Base-by-base conservation (phyloP, 2,888 invertebrate species). In the Macaria notata region DNA sequence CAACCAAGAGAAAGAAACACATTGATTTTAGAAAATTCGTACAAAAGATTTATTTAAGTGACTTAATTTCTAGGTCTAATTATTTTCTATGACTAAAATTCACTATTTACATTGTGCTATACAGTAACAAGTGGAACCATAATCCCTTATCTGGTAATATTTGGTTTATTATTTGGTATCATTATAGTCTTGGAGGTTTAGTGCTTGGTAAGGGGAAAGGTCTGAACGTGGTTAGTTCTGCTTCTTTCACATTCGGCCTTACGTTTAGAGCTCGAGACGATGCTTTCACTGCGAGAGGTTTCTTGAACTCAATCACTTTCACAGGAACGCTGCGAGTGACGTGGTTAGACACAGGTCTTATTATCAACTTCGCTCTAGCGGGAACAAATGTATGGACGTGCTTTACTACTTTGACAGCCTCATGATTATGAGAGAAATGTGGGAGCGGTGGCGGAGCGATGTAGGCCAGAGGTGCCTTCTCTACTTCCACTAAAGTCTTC, bases 401-500 rank as follows among this genome's bases (percentile, higher is more conserved):
- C 61, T 81, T 85, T 7, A 81, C 65, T 3, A 79, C 68, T 63
- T 80, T 82, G 9, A 83, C 68, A 5, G 79, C 76, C 30, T 71
- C 69, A 33, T 75, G 75, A 31, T 67, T 62, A 29, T 73, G 72
- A 39, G 62, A 48, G 44, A 59, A 62, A 50, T 79, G 75, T 29
- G 75, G 66, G 45, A 81, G 53, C 2, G 87, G 83, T 1, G 89
- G 90, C 8, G 89, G 91, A 9, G 86, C 83, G 8, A 91, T 89
- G 55, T 90, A 91, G 4, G 81, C 79, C 8, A 91, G 66, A 1
- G 91, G 90, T 6, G 88, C 88, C 4, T 84, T 84, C 9, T 87
- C 86, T 0, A 91, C 74, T 70, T 91, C 90, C 0, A 91, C 87
- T 30, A 79, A 74, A 3, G 91, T 90, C 64, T 78, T 88, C 30